These are phyloP conservation scores for Chrysochloris asiatica DNA, from an alignment of 2,113 vertebrate species.

Conservation along the genomic window DNA sequence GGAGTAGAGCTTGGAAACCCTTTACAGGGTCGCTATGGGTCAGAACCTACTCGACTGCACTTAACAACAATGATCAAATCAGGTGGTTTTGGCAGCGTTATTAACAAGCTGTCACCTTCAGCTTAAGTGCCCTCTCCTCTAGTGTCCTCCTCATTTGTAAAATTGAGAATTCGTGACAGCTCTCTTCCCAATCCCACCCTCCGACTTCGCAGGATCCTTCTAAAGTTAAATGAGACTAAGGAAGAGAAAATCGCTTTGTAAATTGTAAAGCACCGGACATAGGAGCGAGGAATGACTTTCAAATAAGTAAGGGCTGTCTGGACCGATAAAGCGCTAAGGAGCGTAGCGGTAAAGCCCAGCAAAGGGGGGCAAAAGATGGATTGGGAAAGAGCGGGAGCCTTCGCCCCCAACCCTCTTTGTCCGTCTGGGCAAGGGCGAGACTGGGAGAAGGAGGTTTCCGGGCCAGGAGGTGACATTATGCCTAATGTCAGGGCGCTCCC, in stretches of 20 bases:
- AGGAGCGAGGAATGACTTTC: neutral
- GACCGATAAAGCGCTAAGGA: neutral
- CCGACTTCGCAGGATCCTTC: neutral
- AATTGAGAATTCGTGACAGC: conserved; percentile 7
- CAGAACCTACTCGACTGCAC: no score
- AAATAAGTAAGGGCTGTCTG: neutral
- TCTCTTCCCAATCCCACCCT: neutral
- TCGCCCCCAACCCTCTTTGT: neutral
- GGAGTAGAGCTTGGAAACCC: neutral
- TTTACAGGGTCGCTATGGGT: no score
- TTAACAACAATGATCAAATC: neutral
- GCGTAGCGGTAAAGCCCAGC: neutral
- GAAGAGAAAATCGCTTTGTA: neutral
- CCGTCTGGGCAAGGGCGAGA: neutral
- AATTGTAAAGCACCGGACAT: neutral
- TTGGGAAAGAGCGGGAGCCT: neutral
- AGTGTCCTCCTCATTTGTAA: neutral
- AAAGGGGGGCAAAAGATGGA: neutral
- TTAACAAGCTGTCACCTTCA: neutral
- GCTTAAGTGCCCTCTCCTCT: neutral
- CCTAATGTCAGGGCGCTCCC: no score
- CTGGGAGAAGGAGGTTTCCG: neutral
- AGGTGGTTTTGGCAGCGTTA: neutral
- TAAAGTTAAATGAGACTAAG: neutral
- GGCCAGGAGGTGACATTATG: neutral